Percentiles rank a stretch among this genome's conserved stretches.
Conservation (phyloP, 2,113 vertebrate genomes). For the Oenanthe melanoleuca region DNA sequence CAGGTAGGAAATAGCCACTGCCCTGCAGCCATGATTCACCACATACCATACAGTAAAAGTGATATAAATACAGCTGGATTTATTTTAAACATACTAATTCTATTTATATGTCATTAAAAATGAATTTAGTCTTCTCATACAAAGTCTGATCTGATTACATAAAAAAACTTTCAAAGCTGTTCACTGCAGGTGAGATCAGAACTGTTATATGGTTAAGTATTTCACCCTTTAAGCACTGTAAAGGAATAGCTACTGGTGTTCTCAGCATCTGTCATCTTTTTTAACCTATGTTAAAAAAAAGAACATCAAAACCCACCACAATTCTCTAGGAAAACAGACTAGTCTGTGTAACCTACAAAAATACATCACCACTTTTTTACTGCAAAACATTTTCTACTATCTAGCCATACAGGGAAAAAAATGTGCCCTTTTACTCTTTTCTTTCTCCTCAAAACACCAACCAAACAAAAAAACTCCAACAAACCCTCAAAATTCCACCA, state of each 20-base stretch:
- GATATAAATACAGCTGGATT: not conserved
- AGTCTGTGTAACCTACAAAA: not conserved
- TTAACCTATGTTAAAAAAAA: not conserved
- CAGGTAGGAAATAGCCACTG: not conserved
- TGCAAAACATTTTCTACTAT: not conserved
- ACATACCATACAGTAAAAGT: not conserved
- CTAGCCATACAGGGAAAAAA: not conserved
- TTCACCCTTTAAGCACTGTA: not conserved
- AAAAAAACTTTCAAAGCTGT: not conserved
- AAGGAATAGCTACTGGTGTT: not conserved
- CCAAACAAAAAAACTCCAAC: not conserved
- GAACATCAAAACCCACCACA: not conserved
- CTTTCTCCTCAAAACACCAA: not conserved
- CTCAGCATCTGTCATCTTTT: not conserved
- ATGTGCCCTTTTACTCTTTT: not conserved
- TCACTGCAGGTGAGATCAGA: not conserved
- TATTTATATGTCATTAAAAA: not conserved
- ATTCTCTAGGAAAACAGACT: not conserved
- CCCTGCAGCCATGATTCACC: not conserved
- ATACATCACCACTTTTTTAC: not conserved
- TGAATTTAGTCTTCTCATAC: not conserved
- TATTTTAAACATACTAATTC: not conserved
- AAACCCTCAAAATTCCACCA: not conserved
- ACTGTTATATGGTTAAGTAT: not conserved
- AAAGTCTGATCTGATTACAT: not conserved